These are phyloP conservation scores for Conistra vaccinii DNA, from an alignment of 2,888 invertebrate genomes.

Conservation along the genomic window DNA sequence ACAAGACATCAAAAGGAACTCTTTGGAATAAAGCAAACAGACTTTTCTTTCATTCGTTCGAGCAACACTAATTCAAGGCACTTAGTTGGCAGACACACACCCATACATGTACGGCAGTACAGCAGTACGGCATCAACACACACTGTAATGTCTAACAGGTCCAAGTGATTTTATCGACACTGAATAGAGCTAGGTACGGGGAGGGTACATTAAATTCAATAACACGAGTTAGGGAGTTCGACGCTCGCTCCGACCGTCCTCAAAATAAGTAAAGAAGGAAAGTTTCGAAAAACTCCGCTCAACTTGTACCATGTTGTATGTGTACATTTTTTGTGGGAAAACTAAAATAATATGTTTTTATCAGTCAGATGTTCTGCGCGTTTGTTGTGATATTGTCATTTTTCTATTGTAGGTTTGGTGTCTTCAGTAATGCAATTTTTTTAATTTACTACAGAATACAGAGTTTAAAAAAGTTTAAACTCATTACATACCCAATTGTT, in stretches of 20 bases:
- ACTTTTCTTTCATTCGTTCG: slow-evolving; percentile 53
- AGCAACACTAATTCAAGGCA: slow-evolving; percentile 61
- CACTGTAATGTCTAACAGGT: slow-evolving; percentile 72
- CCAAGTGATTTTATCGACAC: slow-evolving; percentile 85
- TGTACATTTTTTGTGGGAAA: slow-evolving; percentile 81
- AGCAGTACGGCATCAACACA: slow-evolving; percentile 58
- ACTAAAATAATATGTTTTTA: slow-evolving; percentile 73
- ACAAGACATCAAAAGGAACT: slow-evolving; percentile 72
- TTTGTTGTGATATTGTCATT: not conserved
- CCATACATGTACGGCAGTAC: slow-evolving; percentile 14
- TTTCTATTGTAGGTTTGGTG: not conserved
- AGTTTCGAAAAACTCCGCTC: slow-evolving; percentile 86
- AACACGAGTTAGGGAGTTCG: slow-evolving; percentile 90
- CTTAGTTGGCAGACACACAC: slow-evolving; percentile 55
- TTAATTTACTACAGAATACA: not conserved
- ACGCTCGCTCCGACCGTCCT: slow-evolving; percentile 89
- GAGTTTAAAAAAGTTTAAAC: not conserved
- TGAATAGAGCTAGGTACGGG: slow-evolving; percentile 83
- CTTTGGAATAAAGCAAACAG: slow-evolving; percentile 58
- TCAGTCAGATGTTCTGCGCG: slow-evolving; percentile 43
- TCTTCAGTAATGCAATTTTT: not conserved
- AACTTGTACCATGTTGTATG: slow-evolving; percentile 85
- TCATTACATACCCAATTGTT: not conserved
- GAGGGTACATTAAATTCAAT: slow-evolving; percentile 90
- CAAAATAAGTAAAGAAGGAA: slow-evolving; percentile 89